Evolutionary conservation across 2,113 vertebrate species (phyloP).

Genomic region (Hipposideros armiger): DNA sequence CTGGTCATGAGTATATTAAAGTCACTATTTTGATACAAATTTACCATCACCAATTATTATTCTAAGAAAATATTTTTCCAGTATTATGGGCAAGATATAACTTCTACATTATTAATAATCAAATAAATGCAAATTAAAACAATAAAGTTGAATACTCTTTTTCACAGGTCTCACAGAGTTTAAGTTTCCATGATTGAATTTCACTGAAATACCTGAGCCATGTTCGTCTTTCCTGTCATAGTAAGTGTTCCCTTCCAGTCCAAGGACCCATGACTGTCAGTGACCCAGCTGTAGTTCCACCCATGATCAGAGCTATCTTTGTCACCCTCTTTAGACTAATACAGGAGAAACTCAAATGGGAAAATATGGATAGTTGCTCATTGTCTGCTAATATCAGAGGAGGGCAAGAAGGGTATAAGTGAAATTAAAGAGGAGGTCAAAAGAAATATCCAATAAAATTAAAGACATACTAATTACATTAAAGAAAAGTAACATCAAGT

Average conservation of each 20-base stretch:
- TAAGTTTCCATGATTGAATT: not conserved
- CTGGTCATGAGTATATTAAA: not conserved
- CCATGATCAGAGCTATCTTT: not conserved
- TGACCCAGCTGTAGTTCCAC: not conserved
- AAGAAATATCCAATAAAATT: not conserved
- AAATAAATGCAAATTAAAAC: conserved; percentile 29
- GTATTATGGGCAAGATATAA: not conserved
- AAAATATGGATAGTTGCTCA: not conserved
- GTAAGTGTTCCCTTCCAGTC: not conserved
- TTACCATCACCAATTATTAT: not conserved
- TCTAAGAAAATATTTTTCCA: conserved; percentile 47
- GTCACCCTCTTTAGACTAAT: not conserved
- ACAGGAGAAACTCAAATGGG: not conserved
- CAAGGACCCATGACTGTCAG: not conserved
- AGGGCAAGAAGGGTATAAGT: not conserved
- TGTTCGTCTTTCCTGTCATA: not conserved
- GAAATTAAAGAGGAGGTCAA: not conserved
- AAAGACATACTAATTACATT: not conserved
- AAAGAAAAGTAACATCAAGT: conserved; percentile 10
- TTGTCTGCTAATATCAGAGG: not conserved
- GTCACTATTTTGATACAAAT: conserved; percentile 12
- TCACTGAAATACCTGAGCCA: not conserved
- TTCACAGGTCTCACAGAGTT: not conserved
- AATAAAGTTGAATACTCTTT: not conserved
- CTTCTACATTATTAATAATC: not conserved